Percentiles rank a stretch among this genome's conserved stretches.
phyloP scores from a whole-genome alignment of 35 echinoderm and acorn worm species.

The Lytechinus variegatus region DNA sequence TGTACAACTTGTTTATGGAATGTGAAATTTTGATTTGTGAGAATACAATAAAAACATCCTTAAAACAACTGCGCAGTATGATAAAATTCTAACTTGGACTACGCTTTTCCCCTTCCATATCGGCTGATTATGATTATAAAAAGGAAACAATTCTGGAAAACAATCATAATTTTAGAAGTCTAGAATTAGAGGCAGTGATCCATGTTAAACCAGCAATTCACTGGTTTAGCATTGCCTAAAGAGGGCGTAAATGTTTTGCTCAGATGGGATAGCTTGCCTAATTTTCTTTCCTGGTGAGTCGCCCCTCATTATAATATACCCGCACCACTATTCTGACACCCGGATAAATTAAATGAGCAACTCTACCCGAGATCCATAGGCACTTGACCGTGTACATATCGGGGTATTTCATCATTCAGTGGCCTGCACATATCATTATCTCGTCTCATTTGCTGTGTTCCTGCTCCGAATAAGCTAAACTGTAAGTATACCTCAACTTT shows the following conservation, averaged over 20 bases:
- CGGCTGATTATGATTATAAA: no score
- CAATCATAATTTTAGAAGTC: no score
- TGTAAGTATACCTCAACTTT: neutral
- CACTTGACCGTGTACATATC: neutral
- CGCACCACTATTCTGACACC: neutral
- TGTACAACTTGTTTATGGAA: no score
- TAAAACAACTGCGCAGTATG: no score
- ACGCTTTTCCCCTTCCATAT: no score
- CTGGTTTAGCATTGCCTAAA: neutral
- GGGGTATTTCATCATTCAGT: neutral
- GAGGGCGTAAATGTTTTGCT: neutral
- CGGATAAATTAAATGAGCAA: neutral
- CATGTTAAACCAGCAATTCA: no score
- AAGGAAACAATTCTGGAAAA: no score
- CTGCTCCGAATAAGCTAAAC: neutral
- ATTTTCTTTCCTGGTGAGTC: neutral
- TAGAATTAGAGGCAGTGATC: no score
- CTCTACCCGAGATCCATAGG: neutral
- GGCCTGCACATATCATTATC: neutral
- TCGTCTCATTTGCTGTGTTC: neutral
- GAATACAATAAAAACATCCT: no score
- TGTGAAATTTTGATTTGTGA: no score
- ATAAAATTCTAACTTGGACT: no score
- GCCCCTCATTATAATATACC: neutral
- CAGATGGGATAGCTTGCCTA: neutral